Base-by-base conservation (phyloP, 2,888 invertebrate species). In the Allacma fusca region DNA sequence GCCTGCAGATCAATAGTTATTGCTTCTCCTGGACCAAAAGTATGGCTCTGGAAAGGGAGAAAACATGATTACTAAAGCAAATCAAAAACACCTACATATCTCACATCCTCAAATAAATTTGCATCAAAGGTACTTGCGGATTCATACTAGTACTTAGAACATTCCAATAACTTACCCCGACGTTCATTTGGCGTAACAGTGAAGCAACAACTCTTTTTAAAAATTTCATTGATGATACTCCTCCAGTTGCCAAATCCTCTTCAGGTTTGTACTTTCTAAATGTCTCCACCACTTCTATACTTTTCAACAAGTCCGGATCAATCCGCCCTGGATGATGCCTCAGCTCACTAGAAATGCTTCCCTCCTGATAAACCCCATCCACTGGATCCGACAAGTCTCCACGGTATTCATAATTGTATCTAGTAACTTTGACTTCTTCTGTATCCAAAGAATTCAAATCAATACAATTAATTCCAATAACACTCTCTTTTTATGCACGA, bases 1-100 rank as follows among this genome's bases (percentile, higher is more conserved):
- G 83, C 84, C 76, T 80, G 83, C 1, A 84, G 69, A 59, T 84
- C 84, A 69, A 84, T 81, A 16, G 84, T 84, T 29, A 84, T 84
- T 5, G 83, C 82, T 78, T 84, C 84, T 23, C 81, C 80, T 50
- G 84, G 83, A 0, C 84, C 84, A 72, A 84, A 84, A 5, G 76
- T 73, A 62, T 84, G 84, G 43, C 79, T 77, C 82, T 82, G n/a
- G 28, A 9, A 40, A 5, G 71, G 70, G 0, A 68, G 68, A 28
- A 69, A 57, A 72, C 23, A 44, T n/a, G n/a, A n/a, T n/a, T 7
- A 77, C 28, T 23, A 28, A 23, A n/a, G n/a, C n/a, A n/a, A n/a
- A n/a, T n/a, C n/a, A n/a, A n/a, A n/a, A n/a, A n/a, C n/a, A n/a
- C n/a, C n/a, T n/a, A n/a, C n/a, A n/a, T n/a, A n/a, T n/a, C n/a